Conservation (phyloP, 2,797 vertebrate genomes). For the Orestias chungarensis region DNA sequence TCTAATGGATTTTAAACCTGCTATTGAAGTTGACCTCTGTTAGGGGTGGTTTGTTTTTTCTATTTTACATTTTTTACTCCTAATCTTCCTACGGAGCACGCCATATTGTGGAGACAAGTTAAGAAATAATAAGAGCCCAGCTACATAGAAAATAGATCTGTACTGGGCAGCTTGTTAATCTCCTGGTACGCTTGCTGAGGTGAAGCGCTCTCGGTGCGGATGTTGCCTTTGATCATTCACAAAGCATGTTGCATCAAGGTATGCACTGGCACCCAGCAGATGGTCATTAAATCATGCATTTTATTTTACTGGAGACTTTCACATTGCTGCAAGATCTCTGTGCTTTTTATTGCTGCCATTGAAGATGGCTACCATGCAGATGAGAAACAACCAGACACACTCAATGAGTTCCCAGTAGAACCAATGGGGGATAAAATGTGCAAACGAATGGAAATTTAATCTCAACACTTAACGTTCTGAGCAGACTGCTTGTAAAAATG, state of each 20-base stretch:
- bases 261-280: slow-evolving; percentile 75
- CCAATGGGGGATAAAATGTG: slow-evolving; percentile 31
- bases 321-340: slow-evolving; percentile 74
- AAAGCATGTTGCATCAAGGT: slow-evolving; percentile 70
- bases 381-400: slow-evolving; percentile 67
- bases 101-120: slow-evolving; percentile 40
- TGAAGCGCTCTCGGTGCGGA: slow-evolving; percentile 66
- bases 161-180: slow-evolving; percentile 69
- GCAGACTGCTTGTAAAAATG: slow-evolving; percentile 30
- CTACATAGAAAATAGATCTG: slow-evolving; percentile 63
- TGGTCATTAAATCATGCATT: slow-evolving; percentile 82
- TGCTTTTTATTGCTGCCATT: slow-evolving; percentile 75
- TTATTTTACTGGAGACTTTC: slow-evolving; percentile 79
- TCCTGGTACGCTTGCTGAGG: slow-evolving; percentile 64
- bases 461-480: slow-evolving; percentile 20
- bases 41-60: slow-evolving; percentile 12
- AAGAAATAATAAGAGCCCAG: slow-evolving; percentile 54
- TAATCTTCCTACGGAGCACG: slow-evolving; percentile 16
- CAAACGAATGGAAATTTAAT: slow-evolving; percentile 38
- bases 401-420: slow-evolving; percentile 38
- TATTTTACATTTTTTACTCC: slow-evolving; percentile 29
- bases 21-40: slow-evolving; percentile 40
- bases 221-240: slow-evolving; percentile 77
- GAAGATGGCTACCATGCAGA: slow-evolving; percentile 63
- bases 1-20: slow-evolving; percentile 34